phyloP scores from a whole-genome alignment of 2,113 vertebrate genomes.

The Eptatretus burgeri region DNA sequence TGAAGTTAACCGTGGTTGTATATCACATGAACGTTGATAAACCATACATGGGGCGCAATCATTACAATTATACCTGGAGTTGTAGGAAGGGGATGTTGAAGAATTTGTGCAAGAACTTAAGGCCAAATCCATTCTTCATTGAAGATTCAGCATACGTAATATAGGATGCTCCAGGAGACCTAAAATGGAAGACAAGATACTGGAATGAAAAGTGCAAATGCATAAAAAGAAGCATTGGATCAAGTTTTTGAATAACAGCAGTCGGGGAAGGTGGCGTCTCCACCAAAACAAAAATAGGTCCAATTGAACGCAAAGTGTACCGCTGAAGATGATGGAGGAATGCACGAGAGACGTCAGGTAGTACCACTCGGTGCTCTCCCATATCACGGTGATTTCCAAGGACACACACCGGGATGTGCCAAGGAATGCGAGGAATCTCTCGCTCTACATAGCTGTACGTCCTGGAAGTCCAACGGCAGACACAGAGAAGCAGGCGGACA shows the following conservation, averaged over 20 bases:
- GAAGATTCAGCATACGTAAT: conserved; percentile 91
- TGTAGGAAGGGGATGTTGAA: conserved; percentile 97
- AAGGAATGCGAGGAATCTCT: conserved; percentile 76
- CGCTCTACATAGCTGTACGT: conserved; percentile 76
- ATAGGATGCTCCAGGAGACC: conserved; percentile 63
- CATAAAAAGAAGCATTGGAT: background rate
- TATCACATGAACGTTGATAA: background rate
- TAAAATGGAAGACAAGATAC: conserved; percentile 14
- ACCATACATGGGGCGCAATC: background rate
- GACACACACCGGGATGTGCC: conserved; percentile 67
- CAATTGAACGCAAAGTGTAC: conserved; percentile 14
- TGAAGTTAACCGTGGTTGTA: background rate
- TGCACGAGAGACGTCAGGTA: conserved; percentile 51
- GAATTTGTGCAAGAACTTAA: conserved; percentile 85
- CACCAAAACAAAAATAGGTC: background rate
- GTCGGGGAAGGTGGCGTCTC: background rate
- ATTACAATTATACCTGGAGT: conserved; percentile 45
- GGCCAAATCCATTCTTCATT: conserved; percentile 89
- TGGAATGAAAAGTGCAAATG: background rate
- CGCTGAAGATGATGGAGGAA: conserved; percentile 53
- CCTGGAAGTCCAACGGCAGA: conserved; percentile 18
- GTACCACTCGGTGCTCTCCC: conserved; percentile 74
- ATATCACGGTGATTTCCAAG: conserved; percentile 86
- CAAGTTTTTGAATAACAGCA: background rate
- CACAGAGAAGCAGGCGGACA: too few species aligned